phyloP scores from a whole-genome alignment of 2,888 invertebrate genomes.

The Acleris laterana region DNA sequence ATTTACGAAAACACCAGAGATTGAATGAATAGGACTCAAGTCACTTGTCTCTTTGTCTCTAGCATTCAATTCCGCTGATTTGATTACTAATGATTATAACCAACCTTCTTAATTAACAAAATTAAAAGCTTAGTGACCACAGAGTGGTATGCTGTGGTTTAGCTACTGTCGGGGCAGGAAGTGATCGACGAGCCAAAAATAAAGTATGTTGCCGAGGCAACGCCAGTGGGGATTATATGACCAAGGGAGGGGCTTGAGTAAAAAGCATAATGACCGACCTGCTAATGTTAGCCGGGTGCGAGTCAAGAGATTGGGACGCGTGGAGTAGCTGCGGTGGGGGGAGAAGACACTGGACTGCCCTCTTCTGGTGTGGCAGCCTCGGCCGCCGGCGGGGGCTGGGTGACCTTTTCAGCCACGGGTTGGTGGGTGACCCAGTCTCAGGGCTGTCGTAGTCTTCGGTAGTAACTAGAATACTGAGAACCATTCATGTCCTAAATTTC shows the following conservation, averaged over 20 bases:
- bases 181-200: constrained; percentile 51
- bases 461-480: too few species aligned
- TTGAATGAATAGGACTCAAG: too few species aligned
- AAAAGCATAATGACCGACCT: constrained; percentile 10
- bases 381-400: constrained; percentile 56
- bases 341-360: constrained; percentile 67
- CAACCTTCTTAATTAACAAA: constrained; percentile 33
- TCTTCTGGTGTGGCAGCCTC: constrained; percentile 63
- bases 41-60: too few species aligned
- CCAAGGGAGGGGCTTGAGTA: not conserved
- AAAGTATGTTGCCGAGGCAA: constrained; percentile 37
- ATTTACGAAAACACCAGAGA: too few species aligned
- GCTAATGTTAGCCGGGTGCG: constrained; percentile 50
- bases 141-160: constrained; percentile 55
- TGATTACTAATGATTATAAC: too few species aligned
- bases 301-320: constrained; percentile 73
- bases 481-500: too few species aligned
- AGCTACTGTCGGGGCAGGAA: constrained; percentile 70
- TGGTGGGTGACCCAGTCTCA: constrained; percentile 74
- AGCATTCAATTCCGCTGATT: too few species aligned
- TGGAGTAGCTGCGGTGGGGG: constrained; percentile 61
- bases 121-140: constrained; percentile 65
- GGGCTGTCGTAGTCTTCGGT: too few species aligned
- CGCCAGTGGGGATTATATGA: too few species aligned
- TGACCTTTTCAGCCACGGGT: constrained; percentile 90